Base-by-base conservation (phyloP, 1,140 invertebrate species). In the Anastrepha ludens region DNA sequence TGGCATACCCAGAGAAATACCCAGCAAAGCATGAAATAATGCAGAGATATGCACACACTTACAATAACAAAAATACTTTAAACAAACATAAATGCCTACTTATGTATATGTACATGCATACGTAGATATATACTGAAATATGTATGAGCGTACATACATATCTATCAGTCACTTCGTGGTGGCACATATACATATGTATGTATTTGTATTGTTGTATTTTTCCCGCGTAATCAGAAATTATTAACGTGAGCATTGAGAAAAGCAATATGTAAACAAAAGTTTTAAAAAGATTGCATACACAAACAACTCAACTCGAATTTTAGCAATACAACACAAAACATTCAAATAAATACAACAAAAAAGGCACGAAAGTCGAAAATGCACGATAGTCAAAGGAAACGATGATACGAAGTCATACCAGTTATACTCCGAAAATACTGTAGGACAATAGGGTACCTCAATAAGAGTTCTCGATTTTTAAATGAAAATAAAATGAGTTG, bases 281-380 rank as follows among this genome's bases (percentile, higher is more conserved):
- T 11, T 62, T 17, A 15, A 62, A 62, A 62, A 62, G 11, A 62
- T n/a, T 13, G 17, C 60, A 11, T 11, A 62, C 50, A 74, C 9
- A 47, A 41, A 67, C 65, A 67, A 67, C 13, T 9, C 17, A 74
- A 74, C 15, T 74, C 39, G 39, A 74, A 74, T 74, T 74, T 74
- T 74, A 74, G 67, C 41, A 59, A 41, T 29, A 85, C 29, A 60
- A 85, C 81, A 20, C 44, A 58, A 58, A 59, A 58, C 3, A 85
- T 58, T n/a, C 50, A 11, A 29, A 81, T 50, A 50, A 55, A 50
- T 20, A 67, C 17, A 13, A 9, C 6, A 29, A 13, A 67, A 13
- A 47, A 29, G 17, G 3, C 9, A 81, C 44, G 50, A 81, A 50
- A 20, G 20, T 47, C 8, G 9, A 81, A 29, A 67, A 67, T 20